Evolutionary conservation across 2,113 vertebrate species (phyloP), one percentile per base, ranked within the genome.

Genomic region (Hemibagrus wyckioides): DNA sequence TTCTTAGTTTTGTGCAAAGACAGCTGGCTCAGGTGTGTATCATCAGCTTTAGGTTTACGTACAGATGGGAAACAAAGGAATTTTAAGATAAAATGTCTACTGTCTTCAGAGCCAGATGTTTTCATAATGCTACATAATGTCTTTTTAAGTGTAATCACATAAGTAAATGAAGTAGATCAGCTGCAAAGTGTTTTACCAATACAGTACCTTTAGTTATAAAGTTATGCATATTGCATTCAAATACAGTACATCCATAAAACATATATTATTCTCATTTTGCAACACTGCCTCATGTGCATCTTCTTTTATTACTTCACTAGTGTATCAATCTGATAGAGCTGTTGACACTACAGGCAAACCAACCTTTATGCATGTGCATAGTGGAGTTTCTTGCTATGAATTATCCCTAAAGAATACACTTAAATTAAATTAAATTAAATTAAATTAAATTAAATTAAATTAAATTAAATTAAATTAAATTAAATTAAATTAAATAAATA

Each of bases 21-120:
- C 57, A 82, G 80, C 83, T 67, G 86, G 89, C 56, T 63, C 54
- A 30, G 33, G 48, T 52, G 30, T 77, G 17, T 75, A 36, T 85
- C 48, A 25, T 61, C 39, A 33, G 79, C 69, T 75, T 56, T 61
- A 33, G 77, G 80, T 87, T 90, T 85, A 85, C 56, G 33, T 83
- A 83, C 44, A 56, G 84, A 89, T 73, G 80, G 57, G 50, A 59
- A 85, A 82, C 44, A 48, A 84, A 57, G 69, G 80, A 10, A 79
- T 77, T 86, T 88, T 89, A 91, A 71, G 89, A 90, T 90, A 88
- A 80, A 90, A 88, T 87, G 86, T 90, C 90, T 57, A 80, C 85
- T 87, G 88, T 90, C 84, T 91, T 89, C 88, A 90, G 56, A 93
- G 89, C 90, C 95, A 95, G 94, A 95, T 94, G 94, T 94, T 67